Evolutionary conservation across 2,888 invertebrate species (phyloP).

Genomic region (Eretmocerus hayati): DNA sequence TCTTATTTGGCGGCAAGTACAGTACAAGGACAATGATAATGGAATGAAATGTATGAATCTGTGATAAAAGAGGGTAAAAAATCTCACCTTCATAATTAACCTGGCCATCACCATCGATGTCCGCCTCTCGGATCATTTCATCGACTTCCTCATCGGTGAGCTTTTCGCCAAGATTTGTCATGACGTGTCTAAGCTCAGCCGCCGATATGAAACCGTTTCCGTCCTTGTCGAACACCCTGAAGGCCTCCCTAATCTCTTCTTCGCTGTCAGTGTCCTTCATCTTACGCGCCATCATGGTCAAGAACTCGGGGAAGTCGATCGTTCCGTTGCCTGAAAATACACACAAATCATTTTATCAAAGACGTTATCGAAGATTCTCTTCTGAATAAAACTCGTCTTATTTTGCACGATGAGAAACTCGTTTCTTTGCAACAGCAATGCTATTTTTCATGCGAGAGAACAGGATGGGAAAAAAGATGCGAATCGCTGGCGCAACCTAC

Average conservation of each 20-base stretch:
- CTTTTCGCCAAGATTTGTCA: slow-evolving; percentile 99
- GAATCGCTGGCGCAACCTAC: too few species aligned
- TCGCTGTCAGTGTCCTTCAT: slow-evolving; percentile 99
- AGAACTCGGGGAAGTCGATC: slow-evolving; percentile 99
- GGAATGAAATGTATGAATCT: not conserved
- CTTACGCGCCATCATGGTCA: slow-evolving; percentile 99
- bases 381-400: too few species aligned
- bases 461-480: too few species aligned
- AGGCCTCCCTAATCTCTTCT: slow-evolving; percentile 98
- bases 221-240: slow-evolving; percentile 99
- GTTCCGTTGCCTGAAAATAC: slow-evolving; percentile 85
- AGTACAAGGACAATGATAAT: too few species aligned
- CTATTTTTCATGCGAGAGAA: too few species aligned
- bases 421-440: too few species aligned
- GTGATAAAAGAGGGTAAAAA: not conserved
- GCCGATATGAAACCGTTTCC: slow-evolving; percentile 99
- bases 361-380: too few species aligned
- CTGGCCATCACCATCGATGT: slow-evolving; percentile 98
- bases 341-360: not conserved
- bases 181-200: slow-evolving; percentile 96
- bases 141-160: slow-evolving; percentile 98
- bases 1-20: too few species aligned
- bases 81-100: slow-evolving; percentile 93
- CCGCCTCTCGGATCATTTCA: slow-evolving; percentile 98
- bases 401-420: too few species aligned